Base-by-base conservation (phyloP, 2,797 vertebrate genomes). In the Rhyacichthys aspro region DNA sequence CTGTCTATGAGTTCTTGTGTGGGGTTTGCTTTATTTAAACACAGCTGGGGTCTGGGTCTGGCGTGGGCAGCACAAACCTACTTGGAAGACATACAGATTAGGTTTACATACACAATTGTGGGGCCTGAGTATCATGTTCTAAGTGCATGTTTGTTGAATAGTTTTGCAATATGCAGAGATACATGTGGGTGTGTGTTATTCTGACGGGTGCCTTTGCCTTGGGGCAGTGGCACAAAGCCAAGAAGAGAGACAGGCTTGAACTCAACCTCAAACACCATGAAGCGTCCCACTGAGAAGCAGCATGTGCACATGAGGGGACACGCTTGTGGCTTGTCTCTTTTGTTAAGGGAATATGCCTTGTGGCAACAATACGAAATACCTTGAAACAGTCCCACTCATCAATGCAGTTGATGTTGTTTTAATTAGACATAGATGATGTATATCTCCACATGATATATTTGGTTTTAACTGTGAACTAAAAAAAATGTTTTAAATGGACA, bases 21-120 rank as follows among this genome's bases (percentile, higher is more conserved):
- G 14, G 44, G 53, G 50, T 76, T 84, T 87, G 78, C 78, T 84
- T 82, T 76, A 57, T 76, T 63, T 79, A 88, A 88, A 87, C 79
- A 86, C 74, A 84, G 68, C 71, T 87, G 81, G 59, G 65, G 64
- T 72, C 49, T 78, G 72, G 45, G 66, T 36, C 76, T 70, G 38
- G 71, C 11, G 72, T 82, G 79, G 80, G 78, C 9, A 55, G 63
- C 41, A 44, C 61, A 70, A 69, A 70, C 72, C 68, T 56, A 81
- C 75, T 85, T 84, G 76, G 70, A 85, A 78, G 67, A 42, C 42
- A 36, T 38, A 61, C 74, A 59, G 59, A 44, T 55, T 4, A 47
- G 16, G 23, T 28, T 28, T 28, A 38, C 44, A 46, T 61, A 63
- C 61, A 58, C 65, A 56, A 63, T 49, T 66, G 9, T 23, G 47